These are phyloP conservation scores for Etheostoma cragini DNA, from an alignment of 2,113 vertebrate species.

Conservation along the genomic window DNA sequence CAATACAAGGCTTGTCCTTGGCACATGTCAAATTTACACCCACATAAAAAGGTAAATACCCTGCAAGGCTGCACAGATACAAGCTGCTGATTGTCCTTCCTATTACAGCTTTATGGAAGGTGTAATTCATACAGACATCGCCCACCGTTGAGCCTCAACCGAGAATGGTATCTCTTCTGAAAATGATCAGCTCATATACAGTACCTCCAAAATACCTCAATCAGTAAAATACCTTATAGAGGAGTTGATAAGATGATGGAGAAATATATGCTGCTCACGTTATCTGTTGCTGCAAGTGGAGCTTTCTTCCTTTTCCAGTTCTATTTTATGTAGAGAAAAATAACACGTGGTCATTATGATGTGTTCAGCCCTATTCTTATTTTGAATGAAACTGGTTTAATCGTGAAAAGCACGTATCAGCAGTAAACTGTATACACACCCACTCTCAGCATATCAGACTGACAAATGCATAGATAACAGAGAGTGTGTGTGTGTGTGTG, in stretches of 20 bases:
- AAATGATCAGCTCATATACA: conserved; percentile 59
- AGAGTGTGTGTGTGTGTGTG: too few species aligned
- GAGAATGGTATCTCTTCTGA: conserved; percentile 43
- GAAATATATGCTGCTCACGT: conserved; percentile 27
- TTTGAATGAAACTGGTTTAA: conserved; percentile 24
- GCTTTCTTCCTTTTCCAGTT: not conserved
- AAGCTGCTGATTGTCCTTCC: conserved; percentile 82
- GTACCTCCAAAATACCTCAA: conserved; percentile 43
- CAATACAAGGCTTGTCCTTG: conserved; percentile 70
- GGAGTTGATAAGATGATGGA: conserved; percentile 36
- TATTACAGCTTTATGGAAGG: conserved; percentile 83
- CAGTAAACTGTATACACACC: conserved; percentile 10
- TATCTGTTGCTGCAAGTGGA: conserved; percentile 40
- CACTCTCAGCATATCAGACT: conserved; percentile 7
- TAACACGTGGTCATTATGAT: not conserved
- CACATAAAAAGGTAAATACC: conserved; percentile 84
- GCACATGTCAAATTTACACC: conserved; percentile 78
- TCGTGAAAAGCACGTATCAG: conserved; percentile 4
- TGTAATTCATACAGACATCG: conserved; percentile 78
- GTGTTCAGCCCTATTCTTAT: conserved; percentile 2
- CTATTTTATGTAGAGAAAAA: conserved; percentile 5
- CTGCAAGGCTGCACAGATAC: conserved; percentile 79
- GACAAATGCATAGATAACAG: conserved; percentile 22
- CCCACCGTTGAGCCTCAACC: conserved; percentile 58
- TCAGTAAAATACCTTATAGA: conserved; percentile 47